phyloP scores from a whole-genome alignment of 2,797 vertebrate species.

The Cryptoprocta ferox region DNA sequence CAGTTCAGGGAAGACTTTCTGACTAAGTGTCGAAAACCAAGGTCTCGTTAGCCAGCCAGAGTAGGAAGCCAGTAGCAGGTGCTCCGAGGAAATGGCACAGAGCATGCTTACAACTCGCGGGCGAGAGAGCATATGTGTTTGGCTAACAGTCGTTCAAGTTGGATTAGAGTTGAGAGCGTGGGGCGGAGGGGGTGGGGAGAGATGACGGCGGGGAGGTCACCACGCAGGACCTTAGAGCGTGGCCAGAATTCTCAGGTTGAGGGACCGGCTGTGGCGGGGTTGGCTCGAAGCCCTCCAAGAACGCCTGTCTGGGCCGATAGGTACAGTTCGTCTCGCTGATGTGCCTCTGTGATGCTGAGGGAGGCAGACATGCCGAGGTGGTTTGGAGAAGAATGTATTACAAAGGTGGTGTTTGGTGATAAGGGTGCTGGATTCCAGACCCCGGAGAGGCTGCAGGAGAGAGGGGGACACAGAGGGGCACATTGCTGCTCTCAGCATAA shows the following conservation, averaged over 20 bases:
- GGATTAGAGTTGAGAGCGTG: no score
- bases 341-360: background rate
- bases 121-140: no score
- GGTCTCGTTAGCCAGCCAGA: background rate
- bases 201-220: background rate
- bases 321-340: background rate
- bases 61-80: background rate
- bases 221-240: no score
- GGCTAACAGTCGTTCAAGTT: background rate
- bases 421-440: background rate
- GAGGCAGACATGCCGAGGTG: background rate
- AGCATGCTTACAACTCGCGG: background rate
- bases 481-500: accelerated
- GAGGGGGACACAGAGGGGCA: no score
- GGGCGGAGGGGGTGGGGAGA: background rate
- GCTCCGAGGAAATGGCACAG: background rate
- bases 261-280: no score
- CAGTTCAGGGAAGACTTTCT: background rate
- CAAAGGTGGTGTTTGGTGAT: no score
- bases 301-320: accelerated
- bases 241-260: background rate
- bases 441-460: background rate
- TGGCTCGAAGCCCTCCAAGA: no score
- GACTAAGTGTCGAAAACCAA: background rate
- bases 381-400: background rate